Conservation (phyloP, 1,140 invertebrate genomes). For the Philopotamus ludificatus region DNA sequence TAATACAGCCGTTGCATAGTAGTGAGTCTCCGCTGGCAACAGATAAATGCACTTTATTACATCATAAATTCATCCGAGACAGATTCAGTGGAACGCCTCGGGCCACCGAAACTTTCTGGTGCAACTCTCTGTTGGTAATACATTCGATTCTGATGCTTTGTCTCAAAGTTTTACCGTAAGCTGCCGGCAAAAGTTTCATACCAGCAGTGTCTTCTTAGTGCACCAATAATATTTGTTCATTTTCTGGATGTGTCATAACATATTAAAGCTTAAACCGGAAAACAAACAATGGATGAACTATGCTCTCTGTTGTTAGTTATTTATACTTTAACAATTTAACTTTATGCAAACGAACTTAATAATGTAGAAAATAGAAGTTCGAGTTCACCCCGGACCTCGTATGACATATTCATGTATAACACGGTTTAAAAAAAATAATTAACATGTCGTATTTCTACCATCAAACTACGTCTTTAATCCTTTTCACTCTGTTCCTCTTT, state of each 20-base stretch:
- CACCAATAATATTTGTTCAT: not conserved
- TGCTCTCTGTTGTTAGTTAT: no score
- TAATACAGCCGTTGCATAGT: not conserved
- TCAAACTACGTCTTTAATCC: no score
- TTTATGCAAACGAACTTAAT: no score
- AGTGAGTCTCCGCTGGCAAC: not conserved
- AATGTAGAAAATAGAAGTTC: no score
- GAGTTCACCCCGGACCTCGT: no score
- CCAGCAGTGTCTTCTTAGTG: not conserved
- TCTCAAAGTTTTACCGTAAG: not conserved
- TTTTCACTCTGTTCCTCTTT: no score
- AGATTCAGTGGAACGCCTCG: not conserved
- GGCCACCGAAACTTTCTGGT: not conserved
- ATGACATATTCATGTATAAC: no score
- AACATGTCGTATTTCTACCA: no score
- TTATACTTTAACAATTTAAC: no score
- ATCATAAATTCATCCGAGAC: slow-evolving; percentile 5
- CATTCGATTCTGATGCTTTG: not conserved
- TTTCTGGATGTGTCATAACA: not conserved
- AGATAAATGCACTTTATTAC: slow-evolving; percentile 12
- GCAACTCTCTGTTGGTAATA: not conserved
- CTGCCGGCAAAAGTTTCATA: not conserved
- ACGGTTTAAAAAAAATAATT: no score
- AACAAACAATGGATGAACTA: no score
- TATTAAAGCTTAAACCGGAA: no score